Evolutionary conservation across 2,888 invertebrate species (phyloP), one percentile per base, ranked within the genome.

Genomic region (Crocallis elinguaria): DNA sequence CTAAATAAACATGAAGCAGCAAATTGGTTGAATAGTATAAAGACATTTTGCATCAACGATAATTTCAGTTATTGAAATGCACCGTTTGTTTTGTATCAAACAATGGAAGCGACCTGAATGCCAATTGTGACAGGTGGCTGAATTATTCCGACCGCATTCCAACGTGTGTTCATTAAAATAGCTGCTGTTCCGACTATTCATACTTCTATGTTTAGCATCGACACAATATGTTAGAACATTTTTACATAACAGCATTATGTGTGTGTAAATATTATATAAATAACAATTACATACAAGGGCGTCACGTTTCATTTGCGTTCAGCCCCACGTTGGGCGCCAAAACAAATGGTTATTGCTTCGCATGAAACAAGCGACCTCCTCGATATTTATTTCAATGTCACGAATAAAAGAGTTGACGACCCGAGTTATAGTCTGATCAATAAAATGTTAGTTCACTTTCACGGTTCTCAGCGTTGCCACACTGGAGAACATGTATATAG

Each of bases 251-350:
- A 38, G 45, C 41, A 49, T 54, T 51, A 2, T 38, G 27, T 3
- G n/a, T 19, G 29, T 19, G 19, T 23, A n/a, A n/a, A n/a, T n/a
- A n/a, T n/a, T n/a, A 48, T 43, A 17, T 41, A 56, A 56, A 56
- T 42, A 43, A 51, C 57, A 60, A 56, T 60, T 53, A 58, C 48
- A 60, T 8, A 9, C 8, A 42, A 42, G 32, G 30, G 39, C 30
- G 41, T 44, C 50, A 64, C 59, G 67, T 75, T 73, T 73, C 69
- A 75, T 75, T 75, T 65, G 63, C 61, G 57, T 44, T 27, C 3
- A 29, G 67, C 43, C 66, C 70, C 75, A 60, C 66, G 71, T 71
- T 71, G 77, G 75, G 72, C 71, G 74, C 73, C 79, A 73, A 76
- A 76, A 72, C 54, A 60, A 66, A 68, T 59, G 60, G 64, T 65